phyloP scores from a whole-genome alignment of 2,113 vertebrate species.

The Corythoichthys haematopterus region DNA sequence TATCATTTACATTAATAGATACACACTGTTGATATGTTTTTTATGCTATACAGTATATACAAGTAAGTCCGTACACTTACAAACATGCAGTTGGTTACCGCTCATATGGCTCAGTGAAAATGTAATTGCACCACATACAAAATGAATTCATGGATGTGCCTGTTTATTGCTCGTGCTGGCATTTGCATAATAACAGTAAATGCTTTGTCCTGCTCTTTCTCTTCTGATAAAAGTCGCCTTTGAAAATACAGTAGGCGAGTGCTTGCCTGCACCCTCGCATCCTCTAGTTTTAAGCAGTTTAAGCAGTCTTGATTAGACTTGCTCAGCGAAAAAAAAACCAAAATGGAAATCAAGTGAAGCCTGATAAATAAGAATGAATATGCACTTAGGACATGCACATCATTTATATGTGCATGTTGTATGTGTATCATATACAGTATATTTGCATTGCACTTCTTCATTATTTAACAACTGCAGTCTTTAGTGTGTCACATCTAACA shows the following conservation, averaged over 20 bases:
- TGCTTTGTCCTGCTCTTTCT: not conserved
- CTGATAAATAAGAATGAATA: not conserved
- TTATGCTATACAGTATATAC: no score
- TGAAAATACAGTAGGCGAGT: conserved; percentile 1
- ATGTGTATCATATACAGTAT: not conserved
- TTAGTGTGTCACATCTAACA: conserved; percentile 4
- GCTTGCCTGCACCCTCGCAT: not conserved
- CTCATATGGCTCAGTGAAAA: conserved; percentile 4
- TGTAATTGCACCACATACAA: conserved; percentile 2
- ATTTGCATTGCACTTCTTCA: conserved; percentile 2
- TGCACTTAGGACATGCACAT: not conserved
- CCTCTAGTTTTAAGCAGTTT: not conserved
- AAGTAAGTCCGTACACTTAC: no score
- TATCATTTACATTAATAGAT: conserved; percentile 9
- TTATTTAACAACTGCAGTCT: conserved; percentile 5
- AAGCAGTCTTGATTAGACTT: not conserved
- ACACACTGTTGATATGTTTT: not conserved
- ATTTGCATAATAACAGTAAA: conserved; percentile 27
- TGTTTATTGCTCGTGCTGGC: not conserved
- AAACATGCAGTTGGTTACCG: no score
- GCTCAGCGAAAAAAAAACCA: not conserved
- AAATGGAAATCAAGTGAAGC: not conserved
- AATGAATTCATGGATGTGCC: not conserved
- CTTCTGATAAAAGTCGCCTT: conserved; percentile 13
- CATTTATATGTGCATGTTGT: not conserved